Evolutionary conservation across 2,797 vertebrate genomes (phyloP), one percentile per base, ranked within the genome.

Genomic region (Anableps anableps): DNA sequence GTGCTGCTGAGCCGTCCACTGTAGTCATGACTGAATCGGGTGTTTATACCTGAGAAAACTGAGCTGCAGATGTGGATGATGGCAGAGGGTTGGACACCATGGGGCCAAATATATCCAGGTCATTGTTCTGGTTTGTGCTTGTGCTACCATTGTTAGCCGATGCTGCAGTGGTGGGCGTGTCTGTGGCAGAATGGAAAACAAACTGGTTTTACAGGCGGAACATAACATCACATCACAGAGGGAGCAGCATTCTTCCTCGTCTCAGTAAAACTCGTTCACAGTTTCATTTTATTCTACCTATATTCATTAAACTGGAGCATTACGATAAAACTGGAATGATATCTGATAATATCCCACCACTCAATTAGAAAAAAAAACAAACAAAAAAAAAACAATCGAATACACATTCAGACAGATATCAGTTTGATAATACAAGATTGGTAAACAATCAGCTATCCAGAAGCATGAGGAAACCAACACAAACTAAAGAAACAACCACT

Each of bases 1-100:
- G 45, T 41, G 62, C 51, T 38, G 19, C 73, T 58, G 58, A 76
- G 76, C 31, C 72, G 80, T 38, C 45, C 7, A 70, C 43, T 48
- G 50, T 7, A 21, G 5, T 38, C 62, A 23, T 38, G 3, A 21
- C 4, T 66, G 9, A 23, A 38, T 66, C 64, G 17, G 64, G 64
- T 34, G 5, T 50, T 79, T 21, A 86, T 93, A 95, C 95, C 95
- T 95, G 94, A 93, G 94, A 74, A 93, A 96, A 96, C 89, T 93
- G 95, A 91, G 90, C 87, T 79, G 94, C 81, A 29, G 93, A 91
- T 78, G 94, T 89, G 81, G 95, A 95, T 36, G 96, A 94, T 10
- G 98, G 99, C 87, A 99, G 95, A 80, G 98, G 98, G 91, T 99
- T 99, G 87, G 99, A 99, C 64, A 99, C 97, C 99, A 99, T 99